These are phyloP conservation scores for Drosophila neoperkinsi DNA, from an alignment of 2,888 invertebrate species.

Conservation along the genomic window DNA sequence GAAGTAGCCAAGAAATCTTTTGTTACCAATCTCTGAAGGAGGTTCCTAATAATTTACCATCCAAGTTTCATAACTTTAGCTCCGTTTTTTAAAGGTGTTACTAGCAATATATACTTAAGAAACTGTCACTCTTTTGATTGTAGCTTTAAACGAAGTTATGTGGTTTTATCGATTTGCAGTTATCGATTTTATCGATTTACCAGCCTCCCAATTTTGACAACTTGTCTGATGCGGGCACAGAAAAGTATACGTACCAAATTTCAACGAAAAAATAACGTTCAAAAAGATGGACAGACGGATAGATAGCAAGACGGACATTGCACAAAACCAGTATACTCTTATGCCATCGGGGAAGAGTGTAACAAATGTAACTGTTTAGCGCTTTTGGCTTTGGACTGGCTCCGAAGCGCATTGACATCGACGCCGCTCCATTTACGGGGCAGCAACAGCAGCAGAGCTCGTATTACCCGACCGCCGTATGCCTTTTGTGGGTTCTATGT, in stretches of 20 bases:
- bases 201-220: neutral
- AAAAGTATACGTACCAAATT: neutral
- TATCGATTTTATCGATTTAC: neutral
- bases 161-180: neutral
- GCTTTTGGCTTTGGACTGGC: conserved; percentile 46
- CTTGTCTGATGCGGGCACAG: neutral
- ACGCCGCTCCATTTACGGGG: conserved; percentile 71
- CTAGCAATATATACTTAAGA: neutral
- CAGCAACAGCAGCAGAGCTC: conserved; percentile 40
- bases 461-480: conserved; percentile 42
- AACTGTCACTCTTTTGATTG: neutral
- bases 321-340: neutral
- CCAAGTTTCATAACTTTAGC: neutral
- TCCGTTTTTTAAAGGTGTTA: neutral
- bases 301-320: neutral
- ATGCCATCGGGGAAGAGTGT: neutral
- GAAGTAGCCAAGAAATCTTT: neutral
- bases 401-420: conserved; percentile 70
- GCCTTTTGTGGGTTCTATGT: conserved; percentile 76
- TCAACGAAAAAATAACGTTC: neutral
- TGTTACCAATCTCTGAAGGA: neutral
- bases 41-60: neutral
- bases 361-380: conserved; percentile 32
- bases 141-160: neutral
- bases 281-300: neutral